Conservation (phyloP, 2,888 invertebrate genomes). For the Xanthorhoe designata region DNA sequence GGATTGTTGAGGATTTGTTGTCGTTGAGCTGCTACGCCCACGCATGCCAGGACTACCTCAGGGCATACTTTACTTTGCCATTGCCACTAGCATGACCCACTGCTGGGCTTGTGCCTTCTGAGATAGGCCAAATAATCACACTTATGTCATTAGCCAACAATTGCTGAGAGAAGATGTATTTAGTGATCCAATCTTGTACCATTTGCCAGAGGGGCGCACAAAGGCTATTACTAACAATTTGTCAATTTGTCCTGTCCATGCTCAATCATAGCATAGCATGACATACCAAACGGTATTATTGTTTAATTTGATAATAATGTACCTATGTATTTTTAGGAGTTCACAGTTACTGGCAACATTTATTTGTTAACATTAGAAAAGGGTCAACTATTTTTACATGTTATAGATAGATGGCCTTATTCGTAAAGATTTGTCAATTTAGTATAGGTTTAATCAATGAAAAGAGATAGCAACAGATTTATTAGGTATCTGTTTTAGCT, state of each 20-base stretch:
- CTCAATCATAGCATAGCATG: slow-evolving; percentile 58
- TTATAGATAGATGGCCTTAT: no score
- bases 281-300: slow-evolving; percentile 49
- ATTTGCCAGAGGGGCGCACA: slow-evolving; percentile 43
- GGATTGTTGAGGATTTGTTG: no score
- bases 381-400: no score
- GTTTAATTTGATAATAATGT: slow-evolving; percentile 51
- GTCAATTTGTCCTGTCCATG: slow-evolving; percentile 66
- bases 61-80: no score
- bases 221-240: slow-evolving; percentile 75
- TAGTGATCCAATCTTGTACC: neutral
- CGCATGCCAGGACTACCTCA: no score
- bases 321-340: slow-evolving; percentile 14
- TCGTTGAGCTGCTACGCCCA: no score
- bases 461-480: no score
- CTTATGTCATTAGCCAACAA: neutral
- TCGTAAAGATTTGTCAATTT: no score
- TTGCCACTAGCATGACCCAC: no score
- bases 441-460: no score
- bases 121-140: neutral
- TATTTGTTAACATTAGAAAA: neutral
- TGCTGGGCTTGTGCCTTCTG: neutral
- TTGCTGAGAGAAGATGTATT: neutral
- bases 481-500: no score
- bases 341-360: neutral